phyloP scores from a whole-genome alignment of 2,113 vertebrate genomes.

The Atlantisia rogersi region DNA sequence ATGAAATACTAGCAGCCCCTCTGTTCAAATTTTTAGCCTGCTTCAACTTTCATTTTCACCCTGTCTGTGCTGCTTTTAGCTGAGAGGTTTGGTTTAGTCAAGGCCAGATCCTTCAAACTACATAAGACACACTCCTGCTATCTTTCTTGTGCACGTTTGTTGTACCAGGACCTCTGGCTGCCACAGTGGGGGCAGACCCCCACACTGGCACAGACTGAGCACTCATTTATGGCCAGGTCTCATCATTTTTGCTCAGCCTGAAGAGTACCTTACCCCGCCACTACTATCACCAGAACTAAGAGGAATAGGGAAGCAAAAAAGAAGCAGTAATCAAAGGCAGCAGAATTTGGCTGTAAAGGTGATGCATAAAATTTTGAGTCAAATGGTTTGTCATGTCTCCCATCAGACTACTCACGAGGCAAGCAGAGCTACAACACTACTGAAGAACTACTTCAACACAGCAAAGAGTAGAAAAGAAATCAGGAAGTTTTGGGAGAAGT shows the following conservation, averaged over 20 bases:
- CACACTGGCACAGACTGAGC: accelerated
- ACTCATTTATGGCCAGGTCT: too few species aligned
- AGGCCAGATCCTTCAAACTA: neutral
- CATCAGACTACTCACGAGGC: neutral
- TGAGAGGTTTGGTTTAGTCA: neutral
- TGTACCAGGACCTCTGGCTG: neutral
- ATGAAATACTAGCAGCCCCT: neutral
- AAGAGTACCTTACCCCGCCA: neutral
- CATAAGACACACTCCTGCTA: neutral
- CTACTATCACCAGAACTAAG: neutral
- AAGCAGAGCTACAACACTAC: neutral
- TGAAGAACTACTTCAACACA: neutral
- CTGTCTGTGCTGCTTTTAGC: neutral
- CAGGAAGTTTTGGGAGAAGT: neutral
- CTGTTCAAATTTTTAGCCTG: neutral
- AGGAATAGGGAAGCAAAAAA: neutral
- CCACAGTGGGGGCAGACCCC: neutral
- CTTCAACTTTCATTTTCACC: neutral
- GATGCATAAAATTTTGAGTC: accelerated
- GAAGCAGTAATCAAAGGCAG: neutral
- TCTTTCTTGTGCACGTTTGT: accelerated
- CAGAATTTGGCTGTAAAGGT: neutral
- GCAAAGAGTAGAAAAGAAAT: neutral
- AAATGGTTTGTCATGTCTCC: neutral
- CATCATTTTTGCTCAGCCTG: neutral